These are phyloP conservation scores for Avahi laniger DNA, from an alignment of 2,797 vertebrate species.

Conservation along the genomic window DNA sequence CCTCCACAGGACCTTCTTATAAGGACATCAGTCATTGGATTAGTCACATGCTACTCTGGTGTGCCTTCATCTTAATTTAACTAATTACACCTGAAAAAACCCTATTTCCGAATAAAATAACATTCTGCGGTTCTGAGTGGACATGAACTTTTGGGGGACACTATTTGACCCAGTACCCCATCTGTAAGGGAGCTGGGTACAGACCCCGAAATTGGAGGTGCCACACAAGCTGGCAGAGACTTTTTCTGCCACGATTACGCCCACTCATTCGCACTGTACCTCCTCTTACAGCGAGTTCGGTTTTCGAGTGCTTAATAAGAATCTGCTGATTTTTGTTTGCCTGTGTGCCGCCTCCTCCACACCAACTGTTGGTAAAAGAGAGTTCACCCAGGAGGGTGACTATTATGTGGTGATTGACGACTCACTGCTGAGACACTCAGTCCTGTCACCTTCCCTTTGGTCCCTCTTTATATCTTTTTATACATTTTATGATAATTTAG, in stretches of 20 bases:
- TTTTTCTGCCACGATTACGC: not conserved
- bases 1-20: not conserved
- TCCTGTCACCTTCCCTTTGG: not conserved
- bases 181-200: not conserved
- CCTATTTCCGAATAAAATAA: not conserved
- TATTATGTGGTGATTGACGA: not conserved
- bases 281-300: not conserved
- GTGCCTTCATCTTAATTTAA: not conserved
- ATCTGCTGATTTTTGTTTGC: not conserved
- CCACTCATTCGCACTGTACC: not conserved
- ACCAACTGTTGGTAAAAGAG: not conserved
- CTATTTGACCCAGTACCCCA: accelerated
- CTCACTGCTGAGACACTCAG: not conserved
- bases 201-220: not conserved
- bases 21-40: not conserved
- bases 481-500: not conserved
- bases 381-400: not conserved
- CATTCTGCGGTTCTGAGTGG: not conserved
- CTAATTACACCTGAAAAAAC: not conserved
- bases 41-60: not conserved
- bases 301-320: not conserved
- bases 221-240: accelerated
- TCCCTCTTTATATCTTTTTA: not conserved
- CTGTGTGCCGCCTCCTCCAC: not conserved
- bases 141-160: not conserved